Conservation (phyloP, 2,797 vertebrate species). For the Garrulus glandarius region DNA sequence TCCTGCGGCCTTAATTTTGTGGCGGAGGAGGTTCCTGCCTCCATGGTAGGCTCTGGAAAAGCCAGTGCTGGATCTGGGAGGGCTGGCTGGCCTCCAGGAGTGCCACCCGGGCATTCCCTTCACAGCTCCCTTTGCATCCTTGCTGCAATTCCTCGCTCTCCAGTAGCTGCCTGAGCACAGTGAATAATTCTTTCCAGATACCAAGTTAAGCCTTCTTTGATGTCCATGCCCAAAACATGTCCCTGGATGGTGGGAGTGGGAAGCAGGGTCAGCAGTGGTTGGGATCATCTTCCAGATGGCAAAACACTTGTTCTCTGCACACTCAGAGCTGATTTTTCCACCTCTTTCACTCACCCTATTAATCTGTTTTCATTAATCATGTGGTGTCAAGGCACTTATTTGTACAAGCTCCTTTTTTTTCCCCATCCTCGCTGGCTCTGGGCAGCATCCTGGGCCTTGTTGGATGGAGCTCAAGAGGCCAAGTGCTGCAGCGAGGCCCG, state of each 20-base stretch:
- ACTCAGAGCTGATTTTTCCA: not conserved
- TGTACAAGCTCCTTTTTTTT: not conserved
- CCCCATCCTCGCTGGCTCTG: not conserved
- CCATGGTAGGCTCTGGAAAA: not conserved
- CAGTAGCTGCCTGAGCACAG: not conserved
- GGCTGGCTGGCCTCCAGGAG: conserved; percentile 31
- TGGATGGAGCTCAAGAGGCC: not conserved
- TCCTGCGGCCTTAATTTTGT: not conserved
- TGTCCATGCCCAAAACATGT: not conserved
- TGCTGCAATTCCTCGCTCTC: not conserved
- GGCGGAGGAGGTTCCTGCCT: not conserved
- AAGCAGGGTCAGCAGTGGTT: not conserved
- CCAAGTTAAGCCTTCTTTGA: not conserved
- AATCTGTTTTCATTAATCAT: not conserved
- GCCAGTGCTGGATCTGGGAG: not conserved
- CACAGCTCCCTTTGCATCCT: not conserved
- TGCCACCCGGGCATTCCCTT: not conserved
- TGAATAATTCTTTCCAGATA: not conserved
- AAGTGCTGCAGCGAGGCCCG: not conserved
- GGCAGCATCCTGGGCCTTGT: not conserved
- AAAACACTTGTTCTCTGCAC: not conserved
- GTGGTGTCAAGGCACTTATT: not conserved
- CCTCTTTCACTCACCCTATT: not conserved
- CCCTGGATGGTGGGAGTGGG: not conserved
- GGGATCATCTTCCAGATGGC: conserved; percentile 24